A percentile compares a stretch with the other conserved stretches of the same genome.
phyloP scores from a whole-genome alignment of 1,140 invertebrate species.

The Holotrichia oblita region DNA sequence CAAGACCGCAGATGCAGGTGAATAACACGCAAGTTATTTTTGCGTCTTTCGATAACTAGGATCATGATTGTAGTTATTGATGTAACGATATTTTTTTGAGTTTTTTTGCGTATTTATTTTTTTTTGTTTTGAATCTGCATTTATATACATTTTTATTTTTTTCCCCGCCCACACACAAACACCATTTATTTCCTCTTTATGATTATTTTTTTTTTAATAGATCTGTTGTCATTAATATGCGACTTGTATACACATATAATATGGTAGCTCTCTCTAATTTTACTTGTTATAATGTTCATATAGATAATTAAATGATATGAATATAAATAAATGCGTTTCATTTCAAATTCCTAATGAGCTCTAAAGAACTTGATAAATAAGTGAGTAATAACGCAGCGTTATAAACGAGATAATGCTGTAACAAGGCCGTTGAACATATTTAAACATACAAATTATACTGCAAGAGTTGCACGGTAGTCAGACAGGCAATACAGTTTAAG shows the following conservation, averaged over 20 bases:
- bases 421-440: too few species aligned
- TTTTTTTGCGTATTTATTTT: slow-evolving; percentile 49
- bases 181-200: neutral
- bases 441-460: too few species aligned
- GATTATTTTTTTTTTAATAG: slow-evolving; percentile 46
- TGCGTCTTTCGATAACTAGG: neutral
- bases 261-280: slow-evolving; percentile 59
- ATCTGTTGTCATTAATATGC: slow-evolving; percentile 56
- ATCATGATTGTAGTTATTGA: neutral
- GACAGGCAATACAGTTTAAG: too few species aligned
- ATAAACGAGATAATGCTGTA: too few species aligned
- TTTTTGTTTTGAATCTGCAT: slow-evolving; percentile 52
- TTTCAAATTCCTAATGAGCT: neutral
- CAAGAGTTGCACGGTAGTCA: too few species aligned
- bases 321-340: neutral
- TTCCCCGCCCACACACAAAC: neutral
- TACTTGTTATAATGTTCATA: slow-evolving; percentile 60
- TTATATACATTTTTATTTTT: slow-evolving; percentile 42
- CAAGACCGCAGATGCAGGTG: neutral
- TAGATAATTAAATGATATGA: slow-evolving; percentile 55
- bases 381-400: too few species aligned
- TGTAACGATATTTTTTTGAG: neutral
- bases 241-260: slow-evolving; percentile 57
- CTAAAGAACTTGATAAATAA: too few species aligned
- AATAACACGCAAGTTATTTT: neutral